Evolutionary conservation across 2,888 invertebrate species (phyloP), one percentile per base, ranked within the genome.

Genomic region (Byasa hedistus): DNA sequence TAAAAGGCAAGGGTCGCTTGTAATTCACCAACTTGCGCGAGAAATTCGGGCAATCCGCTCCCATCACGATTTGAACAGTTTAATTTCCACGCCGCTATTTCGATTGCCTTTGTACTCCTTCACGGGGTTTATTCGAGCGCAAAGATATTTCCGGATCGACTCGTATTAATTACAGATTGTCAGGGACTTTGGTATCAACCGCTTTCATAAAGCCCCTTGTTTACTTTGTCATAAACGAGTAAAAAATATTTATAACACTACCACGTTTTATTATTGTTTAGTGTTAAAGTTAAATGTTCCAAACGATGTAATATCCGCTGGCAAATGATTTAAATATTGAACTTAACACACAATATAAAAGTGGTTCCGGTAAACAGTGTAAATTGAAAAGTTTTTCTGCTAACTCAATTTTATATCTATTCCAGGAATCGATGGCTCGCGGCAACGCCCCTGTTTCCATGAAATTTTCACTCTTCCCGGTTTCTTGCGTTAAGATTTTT

Each of bases 121-220:
- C 75, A 60, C 58, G 55, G 80, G 79, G 88, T 90, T 89, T 89
- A 90, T 89, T 89, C 89, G 88, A 90, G 86, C 83, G 79, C 75
- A 76, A 75, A 85, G 87, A 89, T 89, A 89, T 89, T 90, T 91
- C 91, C 91, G 87, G 84, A 79, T 82, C 76, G 80, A 79, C 84
- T 83, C 82, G 82, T 86, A 86, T 85, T 91, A 91, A 91, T 91
- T 91, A 84, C 85, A 70, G 78, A 84, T 80, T 69, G 68, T 65
- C 62, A 67, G 63, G 63, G 48, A 24, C 27, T 51, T 51, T 60
- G 51, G 12, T 52, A 36, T 22, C 54, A 36, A 12, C 21, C 22
- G 15, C 17, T 32, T 36, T 57, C 21, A n/a, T 56, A 19, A 7
- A 27, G 19, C 15, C 17, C 8, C 17, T 27, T 27, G 56, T 56